These are phyloP conservation scores for Lucinisca nassula DNA, from an alignment of 2,888 invertebrate species.

Conservation along the genomic window DNA sequence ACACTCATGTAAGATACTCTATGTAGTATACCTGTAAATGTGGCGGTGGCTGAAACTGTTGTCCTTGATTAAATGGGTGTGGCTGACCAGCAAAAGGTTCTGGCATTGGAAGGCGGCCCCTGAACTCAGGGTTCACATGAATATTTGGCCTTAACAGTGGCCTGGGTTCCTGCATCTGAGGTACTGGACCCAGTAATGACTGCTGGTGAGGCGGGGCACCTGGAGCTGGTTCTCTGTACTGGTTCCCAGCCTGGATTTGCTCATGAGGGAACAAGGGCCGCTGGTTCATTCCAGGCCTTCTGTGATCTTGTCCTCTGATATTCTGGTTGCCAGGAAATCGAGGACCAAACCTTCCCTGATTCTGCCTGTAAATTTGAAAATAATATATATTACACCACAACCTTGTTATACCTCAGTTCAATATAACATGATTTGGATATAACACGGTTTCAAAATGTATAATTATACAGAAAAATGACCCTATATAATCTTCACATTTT, in stretches of 20 bases:
- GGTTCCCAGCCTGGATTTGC: not conserved
- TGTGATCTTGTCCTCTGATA: not conserved
- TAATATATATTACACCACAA: too few relatives aligned
- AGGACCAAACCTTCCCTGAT: not conserved
- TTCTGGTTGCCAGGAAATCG: not conserved
- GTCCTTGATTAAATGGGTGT: not conserved
- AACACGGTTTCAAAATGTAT: too few relatives aligned
- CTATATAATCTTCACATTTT: too few relatives aligned
- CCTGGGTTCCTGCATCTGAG: not conserved
- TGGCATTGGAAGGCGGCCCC: not conserved
- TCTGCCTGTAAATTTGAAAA: not conserved
- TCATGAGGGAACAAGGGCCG: not conserved
- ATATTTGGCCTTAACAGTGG: not conserved
- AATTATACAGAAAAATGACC: too few relatives aligned
- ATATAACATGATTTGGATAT: too few relatives aligned
- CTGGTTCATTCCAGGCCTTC: not conserved
- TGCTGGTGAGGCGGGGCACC: not conserved
- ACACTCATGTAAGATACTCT: too few relatives aligned
- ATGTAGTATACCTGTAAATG: not conserved
- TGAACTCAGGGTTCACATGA: not conserved
- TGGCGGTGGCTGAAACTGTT: not conserved
- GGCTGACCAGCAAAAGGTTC: not conserved
- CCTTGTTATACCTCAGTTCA: too few relatives aligned
- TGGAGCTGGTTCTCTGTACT: not conserved
- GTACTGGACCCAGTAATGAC: not conserved